Conservation (phyloP, 2,888 invertebrate genomes). For the Endomychus coccineus region DNA sequence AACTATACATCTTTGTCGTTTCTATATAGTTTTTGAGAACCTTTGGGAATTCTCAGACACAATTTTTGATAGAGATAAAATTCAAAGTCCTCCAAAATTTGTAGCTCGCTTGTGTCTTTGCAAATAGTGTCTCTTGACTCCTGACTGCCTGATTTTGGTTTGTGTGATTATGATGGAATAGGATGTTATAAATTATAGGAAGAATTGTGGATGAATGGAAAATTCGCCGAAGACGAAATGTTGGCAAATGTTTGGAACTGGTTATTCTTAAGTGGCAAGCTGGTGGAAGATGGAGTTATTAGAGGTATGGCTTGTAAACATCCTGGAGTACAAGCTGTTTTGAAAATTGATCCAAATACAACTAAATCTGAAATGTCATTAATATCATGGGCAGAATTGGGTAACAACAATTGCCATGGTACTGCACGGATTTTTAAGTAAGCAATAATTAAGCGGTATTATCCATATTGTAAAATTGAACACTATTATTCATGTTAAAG, state of each 20-base stretch:
- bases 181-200: slow-evolving; percentile 53
- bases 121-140: no score
- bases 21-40: no score
- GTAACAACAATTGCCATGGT: slow-evolving; percentile 46
- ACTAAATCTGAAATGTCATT: slow-evolving; percentile 55
- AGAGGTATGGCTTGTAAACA: slow-evolving; percentile 52
- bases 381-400: slow-evolving; percentile 59
- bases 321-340: slow-evolving; percentile 53
- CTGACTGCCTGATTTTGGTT: no score
- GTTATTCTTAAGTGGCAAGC: slow-evolving; percentile 62
- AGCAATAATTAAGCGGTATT: slow-evolving; percentile 11
- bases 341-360: slow-evolving; percentile 47
- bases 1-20: no score
- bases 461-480: no score
- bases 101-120: no score
- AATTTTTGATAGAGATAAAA: no score
- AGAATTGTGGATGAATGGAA: slow-evolving; percentile 72
- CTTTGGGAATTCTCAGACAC: no score
- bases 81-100: no score
- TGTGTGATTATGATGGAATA: no score
- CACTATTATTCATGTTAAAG: no score
- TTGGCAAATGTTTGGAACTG: slow-evolving; percentile 80
- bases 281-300: slow-evolving; percentile 56
- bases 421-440: slow-evolving; percentile 52
- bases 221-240: slow-evolving; percentile 65